Evolutionary conservation across 2,888 invertebrate genomes (phyloP), one percentile per base, ranked within the genome.

Genomic region (Copidosoma aretas): DNA sequence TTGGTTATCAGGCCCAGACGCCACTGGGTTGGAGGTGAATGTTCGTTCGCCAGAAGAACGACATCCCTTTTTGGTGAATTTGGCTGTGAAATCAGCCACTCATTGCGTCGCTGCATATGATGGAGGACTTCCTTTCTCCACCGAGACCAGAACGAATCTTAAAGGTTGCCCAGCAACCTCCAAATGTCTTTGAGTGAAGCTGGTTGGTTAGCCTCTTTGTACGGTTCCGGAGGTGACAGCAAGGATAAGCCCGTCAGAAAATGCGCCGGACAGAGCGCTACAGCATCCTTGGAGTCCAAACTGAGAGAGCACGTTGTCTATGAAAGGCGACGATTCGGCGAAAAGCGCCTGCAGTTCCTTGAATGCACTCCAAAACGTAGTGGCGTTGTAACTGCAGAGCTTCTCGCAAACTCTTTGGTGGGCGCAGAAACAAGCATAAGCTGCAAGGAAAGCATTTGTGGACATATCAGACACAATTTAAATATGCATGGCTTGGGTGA

Each of bases 351-450:
- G 15, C 17, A 1, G 69, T 41, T 46, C 69, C 62, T 5, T 43
- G 8, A 12, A 58, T 1, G 71, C 73, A 8, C 77, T 77, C 1
- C 73, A 63, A 60, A 80, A 79, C 52, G 74, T 79, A 4, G 53
- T 21, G 12, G n/a, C 53, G 12, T 53, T 53, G 12, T 53, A 8
- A 17, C 19, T 21, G 22, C 19, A 53, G 4, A 53, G 19, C 19
- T 14, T 22, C 14, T 53, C 4, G 53, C 53, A 56, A 15, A 15
- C 12, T 12, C 32, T 25, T n/a, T 25, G 56, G 22, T 25, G 24
- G 1, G 25, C 15, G 17, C 10, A 24, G 56, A 56, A 25, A 1
- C 56, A 25, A 15, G 24, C 2, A 15, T 24, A 56, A 32, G 56
- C 56, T 24, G 25, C 56, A 15, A 56, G 32, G 25, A 25, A 56